Conservation (phyloP, 2,113 vertebrate genomes). For the Psittacara wagleri region DNA sequence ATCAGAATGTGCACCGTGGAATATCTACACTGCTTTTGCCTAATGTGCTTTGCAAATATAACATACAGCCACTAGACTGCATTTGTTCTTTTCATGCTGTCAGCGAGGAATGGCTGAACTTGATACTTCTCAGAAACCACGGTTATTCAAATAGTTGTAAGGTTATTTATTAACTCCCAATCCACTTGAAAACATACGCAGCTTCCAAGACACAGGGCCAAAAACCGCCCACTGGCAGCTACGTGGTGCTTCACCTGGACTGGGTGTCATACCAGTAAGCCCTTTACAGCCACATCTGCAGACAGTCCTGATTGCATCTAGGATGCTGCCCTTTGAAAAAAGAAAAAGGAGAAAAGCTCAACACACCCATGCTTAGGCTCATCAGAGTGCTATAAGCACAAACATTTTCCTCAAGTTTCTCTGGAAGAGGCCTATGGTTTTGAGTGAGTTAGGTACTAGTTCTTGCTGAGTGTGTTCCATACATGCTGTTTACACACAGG, state of each 20-base stretch:
- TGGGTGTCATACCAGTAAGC: neutral
- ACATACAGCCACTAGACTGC: neutral
- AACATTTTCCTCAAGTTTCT: neutral
- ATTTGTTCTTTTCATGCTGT: neutral
- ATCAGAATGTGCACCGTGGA: neutral
- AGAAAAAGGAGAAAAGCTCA: neutral
- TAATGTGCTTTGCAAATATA: neutral
- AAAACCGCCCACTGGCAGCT: neutral
- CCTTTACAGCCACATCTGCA: neutral
- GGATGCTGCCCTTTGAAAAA: neutral
- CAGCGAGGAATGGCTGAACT: neutral
- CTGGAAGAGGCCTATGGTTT: neutral
- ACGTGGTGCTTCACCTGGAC: neutral
- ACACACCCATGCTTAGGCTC: neutral
- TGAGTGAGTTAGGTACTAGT: neutral
- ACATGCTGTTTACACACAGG: neutral
- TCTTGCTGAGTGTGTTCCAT: neutral
- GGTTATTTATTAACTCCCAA: neutral
- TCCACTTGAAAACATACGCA: neutral
- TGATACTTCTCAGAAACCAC: neutral
- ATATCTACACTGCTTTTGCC: neutral
- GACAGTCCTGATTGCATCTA: neutral
- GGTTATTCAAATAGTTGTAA: neutral
- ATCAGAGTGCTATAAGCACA: neutral
- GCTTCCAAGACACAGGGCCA: neutral